A percentile compares a stretch with the other conserved stretches of the same genome.
Evolutionary conservation across 2,797 vertebrate species (phyloP).

Genomic region (Megaceryle alcyon): DNA sequence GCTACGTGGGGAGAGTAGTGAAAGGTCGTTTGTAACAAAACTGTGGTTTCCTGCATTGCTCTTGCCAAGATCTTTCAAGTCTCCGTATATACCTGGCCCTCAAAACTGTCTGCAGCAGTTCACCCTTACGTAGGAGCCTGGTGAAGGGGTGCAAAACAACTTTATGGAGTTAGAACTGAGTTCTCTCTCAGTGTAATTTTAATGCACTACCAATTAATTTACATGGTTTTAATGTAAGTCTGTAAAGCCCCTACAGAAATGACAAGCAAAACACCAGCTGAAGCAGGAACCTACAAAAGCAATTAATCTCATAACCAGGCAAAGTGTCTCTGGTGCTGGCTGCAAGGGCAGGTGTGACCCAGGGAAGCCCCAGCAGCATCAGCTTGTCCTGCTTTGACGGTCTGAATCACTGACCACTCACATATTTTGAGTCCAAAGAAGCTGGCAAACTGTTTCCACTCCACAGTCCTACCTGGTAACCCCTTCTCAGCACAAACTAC

Average conservation of each 20-base stretch:
- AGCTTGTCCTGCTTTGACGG: background rate
- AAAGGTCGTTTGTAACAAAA: background rate
- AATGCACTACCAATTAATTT: background rate
- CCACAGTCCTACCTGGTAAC: background rate
- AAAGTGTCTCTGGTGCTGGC: background rate
- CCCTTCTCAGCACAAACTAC: background rate
- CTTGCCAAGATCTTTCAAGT: background rate
- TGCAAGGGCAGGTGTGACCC: background rate
- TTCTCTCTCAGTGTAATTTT: background rate
- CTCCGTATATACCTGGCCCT: background rate
- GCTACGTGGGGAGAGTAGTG: background rate
- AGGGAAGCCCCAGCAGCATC: background rate
- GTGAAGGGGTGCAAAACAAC: background rate
- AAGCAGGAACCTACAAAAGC: background rate
- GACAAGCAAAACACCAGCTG: background rate
- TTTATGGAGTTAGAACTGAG: background rate
- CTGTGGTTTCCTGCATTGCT: background rate
- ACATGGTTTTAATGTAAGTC: background rate
- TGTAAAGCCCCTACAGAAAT: background rate
- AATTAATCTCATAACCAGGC: background rate
- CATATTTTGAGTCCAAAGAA: background rate
- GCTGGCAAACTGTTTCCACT: background rate
- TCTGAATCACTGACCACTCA: background rate
- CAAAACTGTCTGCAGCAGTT: background rate
- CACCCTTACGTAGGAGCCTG: background rate